These are phyloP conservation scores for Falcunculus frontatus DNA, from an alignment of 2,113 vertebrate species.

Conservation along the genomic window DNA sequence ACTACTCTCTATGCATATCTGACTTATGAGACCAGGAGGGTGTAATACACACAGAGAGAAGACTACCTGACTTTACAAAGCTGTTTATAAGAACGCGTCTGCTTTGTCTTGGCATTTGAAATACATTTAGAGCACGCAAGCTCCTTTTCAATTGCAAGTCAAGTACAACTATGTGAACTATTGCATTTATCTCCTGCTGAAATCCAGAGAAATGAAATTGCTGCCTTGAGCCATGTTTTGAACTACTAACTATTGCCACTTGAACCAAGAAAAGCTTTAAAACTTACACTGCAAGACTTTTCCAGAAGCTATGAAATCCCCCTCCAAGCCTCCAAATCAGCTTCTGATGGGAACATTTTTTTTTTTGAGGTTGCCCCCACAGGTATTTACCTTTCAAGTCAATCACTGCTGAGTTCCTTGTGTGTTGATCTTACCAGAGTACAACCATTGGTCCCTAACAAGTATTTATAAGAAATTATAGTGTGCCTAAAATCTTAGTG, in stretches of 20 bases:
- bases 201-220: conserved; percentile 25
- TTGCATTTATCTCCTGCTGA: conserved; percentile 21
- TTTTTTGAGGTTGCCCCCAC: neutral
- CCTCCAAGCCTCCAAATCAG: neutral
- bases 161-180: neutral
- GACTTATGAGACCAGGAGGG: neutral
- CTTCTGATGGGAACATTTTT: neutral
- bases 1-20: neutral
- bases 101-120: conserved; percentile 18
- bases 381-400: neutral
- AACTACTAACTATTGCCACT: neutral
- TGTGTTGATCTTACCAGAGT: neutral
- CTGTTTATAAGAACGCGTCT: neutral
- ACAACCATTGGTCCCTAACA: neutral
- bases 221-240: conserved; percentile 26
- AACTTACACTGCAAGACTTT: neutral
- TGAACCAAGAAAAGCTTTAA: conserved; percentile 12
- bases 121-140: conserved; percentile 5
- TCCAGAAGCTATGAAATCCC: neutral
- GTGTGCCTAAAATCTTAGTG: neutral
- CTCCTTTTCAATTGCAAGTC: neutral
- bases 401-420: neutral
- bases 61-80: neutral
- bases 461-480: neutral
- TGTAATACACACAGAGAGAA: neutral